Conservation (phyloP, 2,113 vertebrate genomes). For the Phrynosoma platyrhinos region DNA sequence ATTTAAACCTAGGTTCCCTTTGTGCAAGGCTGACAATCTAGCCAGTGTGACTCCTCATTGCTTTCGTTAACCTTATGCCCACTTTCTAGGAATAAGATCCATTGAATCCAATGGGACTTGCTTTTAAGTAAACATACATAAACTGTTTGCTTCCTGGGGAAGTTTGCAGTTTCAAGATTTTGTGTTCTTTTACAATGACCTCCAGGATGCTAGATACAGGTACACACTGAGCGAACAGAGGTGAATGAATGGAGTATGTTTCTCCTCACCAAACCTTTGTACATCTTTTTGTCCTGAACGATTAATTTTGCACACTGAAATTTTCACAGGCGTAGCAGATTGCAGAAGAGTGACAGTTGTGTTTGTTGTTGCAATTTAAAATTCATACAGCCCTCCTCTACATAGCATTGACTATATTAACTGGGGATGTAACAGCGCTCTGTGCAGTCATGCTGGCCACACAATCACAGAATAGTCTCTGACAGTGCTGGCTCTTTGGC, state of each 20-base stretch:
- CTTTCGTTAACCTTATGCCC: neutral
- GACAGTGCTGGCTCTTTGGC: too few species aligned
- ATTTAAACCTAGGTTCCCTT: neutral
- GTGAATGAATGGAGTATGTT: neutral
- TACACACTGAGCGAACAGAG: neutral
- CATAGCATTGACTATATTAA: too few species aligned
- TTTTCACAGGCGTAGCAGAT: neutral
- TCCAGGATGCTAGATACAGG: slow-evolving; percentile 9
- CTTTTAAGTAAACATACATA: neutral
- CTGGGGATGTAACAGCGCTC: too few species aligned
- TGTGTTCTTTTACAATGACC: neutral
- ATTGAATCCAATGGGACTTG: neutral
- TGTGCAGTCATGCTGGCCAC: too few species aligned
- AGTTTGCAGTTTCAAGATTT: neutral
- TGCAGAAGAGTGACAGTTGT: neutral
- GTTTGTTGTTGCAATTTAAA: neutral
- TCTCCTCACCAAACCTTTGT: neutral
- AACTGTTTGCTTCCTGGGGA: neutral
- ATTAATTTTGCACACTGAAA: neutral
- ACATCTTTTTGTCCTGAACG: neutral
- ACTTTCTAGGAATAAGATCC: neutral
- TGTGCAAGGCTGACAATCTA: neutral
- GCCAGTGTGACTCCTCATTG: neutral
- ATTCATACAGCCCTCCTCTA: neutral
- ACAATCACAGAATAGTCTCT: too few species aligned